phyloP scores from a whole-genome alignment of 1,140 invertebrate genomes.

The Pogonomyrmex barbatus region DNA sequence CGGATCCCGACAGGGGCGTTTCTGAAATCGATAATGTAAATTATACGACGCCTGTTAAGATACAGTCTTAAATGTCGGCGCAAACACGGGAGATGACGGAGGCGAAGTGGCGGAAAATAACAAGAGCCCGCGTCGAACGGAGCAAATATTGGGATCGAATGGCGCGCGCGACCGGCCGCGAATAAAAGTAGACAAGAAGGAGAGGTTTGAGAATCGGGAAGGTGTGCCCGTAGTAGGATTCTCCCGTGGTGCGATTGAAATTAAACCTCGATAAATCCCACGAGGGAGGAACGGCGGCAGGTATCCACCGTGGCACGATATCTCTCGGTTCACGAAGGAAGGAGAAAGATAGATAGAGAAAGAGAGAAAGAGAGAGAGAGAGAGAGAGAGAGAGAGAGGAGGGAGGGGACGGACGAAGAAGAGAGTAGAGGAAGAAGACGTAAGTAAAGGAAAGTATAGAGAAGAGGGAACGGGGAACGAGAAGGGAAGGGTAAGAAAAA shows the following conservation, averaged over 20 bases:
- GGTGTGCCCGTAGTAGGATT: constrained; percentile 1
- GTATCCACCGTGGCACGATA: background rate
- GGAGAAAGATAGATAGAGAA: too few species aligned
- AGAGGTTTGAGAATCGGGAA: constrained; percentile 17
- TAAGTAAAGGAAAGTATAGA: too few species aligned
- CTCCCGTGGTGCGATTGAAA: constrained; percentile 60
- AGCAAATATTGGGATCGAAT: constrained; percentile 21
- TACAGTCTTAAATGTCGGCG: constrained; percentile 55
- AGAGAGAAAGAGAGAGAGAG: constrained; percentile 18
- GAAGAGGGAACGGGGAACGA: too few species aligned
- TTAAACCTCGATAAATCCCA: constrained; percentile 71
- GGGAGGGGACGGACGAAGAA: background rate
- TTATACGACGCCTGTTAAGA: constrained; percentile 56
- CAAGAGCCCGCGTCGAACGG: constrained; percentile 5
- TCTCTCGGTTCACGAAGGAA: too few species aligned
- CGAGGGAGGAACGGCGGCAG: background rate
- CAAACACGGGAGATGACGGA: constrained; percentile 42
- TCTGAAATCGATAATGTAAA: constrained; percentile 63
- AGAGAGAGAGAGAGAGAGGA: constrained; percentile 49
- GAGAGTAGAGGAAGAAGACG: too few species aligned
- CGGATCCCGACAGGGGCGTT: constrained; percentile 52
- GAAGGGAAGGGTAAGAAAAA: too few species aligned
- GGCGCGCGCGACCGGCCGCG: background rate
- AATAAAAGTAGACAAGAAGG: background rate
- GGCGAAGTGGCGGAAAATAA: constrained; percentile 34